Percentiles rank a stretch among this genome's conserved stretches.
phyloP scores from a whole-genome alignment of 2,888 invertebrate species.

The Idaea straminata region DNA sequence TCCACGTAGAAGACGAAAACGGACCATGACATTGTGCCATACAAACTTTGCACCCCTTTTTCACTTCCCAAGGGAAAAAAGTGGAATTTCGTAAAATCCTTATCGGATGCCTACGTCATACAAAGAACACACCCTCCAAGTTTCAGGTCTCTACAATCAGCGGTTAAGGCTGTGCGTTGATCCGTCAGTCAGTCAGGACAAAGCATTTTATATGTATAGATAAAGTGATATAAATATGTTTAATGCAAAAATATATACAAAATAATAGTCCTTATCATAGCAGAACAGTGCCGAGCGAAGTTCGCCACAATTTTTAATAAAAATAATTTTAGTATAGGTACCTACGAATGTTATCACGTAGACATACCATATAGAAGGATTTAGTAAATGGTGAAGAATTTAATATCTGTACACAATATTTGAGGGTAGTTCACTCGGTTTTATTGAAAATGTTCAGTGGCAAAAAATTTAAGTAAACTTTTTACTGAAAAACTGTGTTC shows the following conservation, averaged over 20 bases:
- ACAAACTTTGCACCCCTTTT: no score
- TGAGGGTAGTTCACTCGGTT: not conserved
- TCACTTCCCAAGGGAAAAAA: no score
- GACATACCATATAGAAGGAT: not conserved
- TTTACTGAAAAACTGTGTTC: not conserved
- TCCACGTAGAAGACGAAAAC: no score
- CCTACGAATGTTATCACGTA: not conserved
- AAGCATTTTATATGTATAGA: not conserved
- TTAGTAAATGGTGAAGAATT: not conserved
- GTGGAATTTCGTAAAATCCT: no score
- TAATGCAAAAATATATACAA: not conserved
- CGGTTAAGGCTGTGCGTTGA: no score
- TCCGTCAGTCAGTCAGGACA: no score
- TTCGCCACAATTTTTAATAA: not conserved
- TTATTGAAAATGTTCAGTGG: no score
- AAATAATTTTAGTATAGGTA: not conserved
- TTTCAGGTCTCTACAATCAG: no score
- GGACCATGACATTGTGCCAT: no score
- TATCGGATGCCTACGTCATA: no score
- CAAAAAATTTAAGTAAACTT: not conserved
- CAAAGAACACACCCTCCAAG: no score
- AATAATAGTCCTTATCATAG: not conserved
- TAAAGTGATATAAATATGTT: not conserved
- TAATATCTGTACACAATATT: not conserved
- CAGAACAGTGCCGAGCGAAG: not conserved